These are phyloP conservation scores for Plecturocebus donacophilus DNA, from an alignment of 2,113 vertebrate species.

Conservation along the genomic window DNA sequence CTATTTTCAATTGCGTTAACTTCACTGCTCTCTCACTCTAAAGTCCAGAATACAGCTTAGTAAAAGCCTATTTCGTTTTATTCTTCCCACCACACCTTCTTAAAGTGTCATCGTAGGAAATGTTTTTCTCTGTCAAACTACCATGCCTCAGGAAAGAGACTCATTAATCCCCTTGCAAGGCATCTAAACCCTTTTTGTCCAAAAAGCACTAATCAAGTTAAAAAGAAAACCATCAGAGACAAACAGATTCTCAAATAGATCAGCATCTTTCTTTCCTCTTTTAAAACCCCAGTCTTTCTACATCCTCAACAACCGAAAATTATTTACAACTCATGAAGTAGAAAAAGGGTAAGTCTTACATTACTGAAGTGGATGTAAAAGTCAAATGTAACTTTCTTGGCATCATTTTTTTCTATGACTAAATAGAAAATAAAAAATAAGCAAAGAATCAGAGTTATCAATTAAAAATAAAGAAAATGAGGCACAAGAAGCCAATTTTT, in stretches of 20 bases:
- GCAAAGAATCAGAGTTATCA: constrained; percentile 36
- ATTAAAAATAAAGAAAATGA: constrained; percentile 47
- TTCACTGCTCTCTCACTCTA: background rate
- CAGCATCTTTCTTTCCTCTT: background rate
- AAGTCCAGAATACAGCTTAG: background rate
- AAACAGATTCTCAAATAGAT: background rate
- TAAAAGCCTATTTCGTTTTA: constrained; percentile 13
- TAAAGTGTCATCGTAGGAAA: background rate
- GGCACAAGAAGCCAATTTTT: background rate
- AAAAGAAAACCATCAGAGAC: background rate
- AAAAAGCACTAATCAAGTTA: background rate
- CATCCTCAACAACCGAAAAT: constrained; percentile 38
- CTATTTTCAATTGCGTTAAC: background rate
- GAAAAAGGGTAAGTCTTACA: constrained; percentile 27
- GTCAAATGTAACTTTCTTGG: constrained; percentile 43
- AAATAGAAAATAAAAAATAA: constrained; percentile 53
- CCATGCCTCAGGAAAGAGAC: background rate
- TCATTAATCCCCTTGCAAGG: background rate
- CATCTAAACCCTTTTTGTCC: background rate
- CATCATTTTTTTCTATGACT: constrained; percentile 37
- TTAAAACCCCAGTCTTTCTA: background rate
- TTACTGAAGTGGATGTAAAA: background rate
- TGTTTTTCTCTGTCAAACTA: background rate
- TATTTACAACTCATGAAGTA: background rate
- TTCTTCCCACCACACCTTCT: background rate